Conservation (phyloP, 2,113 vertebrate genomes). For the Ploceus nigricollis region DNA sequence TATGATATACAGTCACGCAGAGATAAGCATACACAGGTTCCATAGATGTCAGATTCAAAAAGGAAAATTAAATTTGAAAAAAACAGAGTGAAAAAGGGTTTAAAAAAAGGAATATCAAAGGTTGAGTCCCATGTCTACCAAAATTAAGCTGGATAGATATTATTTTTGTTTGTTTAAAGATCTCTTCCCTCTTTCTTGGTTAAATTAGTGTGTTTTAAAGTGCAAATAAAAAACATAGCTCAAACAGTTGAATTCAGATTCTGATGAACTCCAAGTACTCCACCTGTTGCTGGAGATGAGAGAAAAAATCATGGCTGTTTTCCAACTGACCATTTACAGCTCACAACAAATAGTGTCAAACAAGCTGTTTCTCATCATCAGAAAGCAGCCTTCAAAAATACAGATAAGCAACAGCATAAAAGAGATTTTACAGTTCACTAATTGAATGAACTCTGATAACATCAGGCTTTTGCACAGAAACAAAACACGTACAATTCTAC, state of each 20-base stretch:
- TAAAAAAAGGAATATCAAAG: not conserved
- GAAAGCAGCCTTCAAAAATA: not conserved
- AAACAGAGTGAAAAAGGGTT: not conserved
- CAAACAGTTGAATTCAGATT: not conserved
- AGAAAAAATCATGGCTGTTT: not conserved
- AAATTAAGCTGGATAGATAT: not conserved
- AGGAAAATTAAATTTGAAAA: not conserved
- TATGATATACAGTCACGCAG: not conserved
- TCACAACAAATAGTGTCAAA: not conserved
- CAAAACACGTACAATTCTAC: accelerated
- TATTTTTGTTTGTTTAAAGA: not conserved
- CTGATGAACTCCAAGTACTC: not conserved
- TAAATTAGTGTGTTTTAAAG: not conserved
- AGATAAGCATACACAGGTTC: not conserved
- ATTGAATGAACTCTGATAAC: not conserved
- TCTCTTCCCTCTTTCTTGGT: not conserved
- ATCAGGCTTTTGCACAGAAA: not conserved
- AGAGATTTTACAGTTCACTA: not conserved
- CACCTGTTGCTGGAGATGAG: not conserved
- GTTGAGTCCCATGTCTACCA: accelerated
- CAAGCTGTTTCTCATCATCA: not conserved
- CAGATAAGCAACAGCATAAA: not conserved
- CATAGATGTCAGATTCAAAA: not conserved
- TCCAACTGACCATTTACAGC: not conserved
- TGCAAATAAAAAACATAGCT: not conserved